Evolutionary conservation across 2,113 vertebrate genomes (phyloP).

Genomic region (Hepsetus odoe): DNA sequence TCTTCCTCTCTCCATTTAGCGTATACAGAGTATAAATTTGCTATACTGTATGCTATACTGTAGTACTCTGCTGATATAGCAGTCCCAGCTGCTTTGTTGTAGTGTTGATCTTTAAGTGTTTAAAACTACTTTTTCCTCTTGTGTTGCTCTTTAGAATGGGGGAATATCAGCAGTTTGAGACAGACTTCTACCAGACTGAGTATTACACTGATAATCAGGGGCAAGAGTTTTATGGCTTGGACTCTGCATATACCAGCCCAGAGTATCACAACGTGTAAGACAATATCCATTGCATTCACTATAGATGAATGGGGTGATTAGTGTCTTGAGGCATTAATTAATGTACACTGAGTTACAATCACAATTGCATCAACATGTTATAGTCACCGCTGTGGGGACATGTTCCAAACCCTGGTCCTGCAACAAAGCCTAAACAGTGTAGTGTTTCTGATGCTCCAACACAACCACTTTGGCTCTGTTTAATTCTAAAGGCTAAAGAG

Average conservation of each 20-base stretch:
- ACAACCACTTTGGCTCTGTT: too few relatives aligned
- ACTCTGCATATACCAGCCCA: constrained; percentile 37
- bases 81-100: background rate
- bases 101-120: background rate
- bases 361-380: too few relatives aligned
- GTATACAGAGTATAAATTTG: too few relatives aligned
- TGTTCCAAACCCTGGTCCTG: too few relatives aligned
- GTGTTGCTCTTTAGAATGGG: constrained; percentile 75
- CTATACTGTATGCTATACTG: too few relatives aligned
- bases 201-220: constrained; percentile 80
- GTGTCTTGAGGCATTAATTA: too few relatives aligned
- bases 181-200: constrained; percentile 86
- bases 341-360: background rate
- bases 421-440: too few relatives aligned
- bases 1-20: background rate
- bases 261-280: constrained; percentile 58
- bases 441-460: background rate
- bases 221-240: constrained; percentile 59
- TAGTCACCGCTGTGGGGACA: background rate
- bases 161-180: constrained; percentile 76
- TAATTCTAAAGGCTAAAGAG: too few relatives aligned
- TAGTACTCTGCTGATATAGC: background rate
- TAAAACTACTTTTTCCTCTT: background rate
- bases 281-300: background rate
- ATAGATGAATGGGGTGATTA: background rate